phyloP scores from a whole-genome alignment of 2,888 invertebrate genomes.

The Idaea dimidiata region DNA sequence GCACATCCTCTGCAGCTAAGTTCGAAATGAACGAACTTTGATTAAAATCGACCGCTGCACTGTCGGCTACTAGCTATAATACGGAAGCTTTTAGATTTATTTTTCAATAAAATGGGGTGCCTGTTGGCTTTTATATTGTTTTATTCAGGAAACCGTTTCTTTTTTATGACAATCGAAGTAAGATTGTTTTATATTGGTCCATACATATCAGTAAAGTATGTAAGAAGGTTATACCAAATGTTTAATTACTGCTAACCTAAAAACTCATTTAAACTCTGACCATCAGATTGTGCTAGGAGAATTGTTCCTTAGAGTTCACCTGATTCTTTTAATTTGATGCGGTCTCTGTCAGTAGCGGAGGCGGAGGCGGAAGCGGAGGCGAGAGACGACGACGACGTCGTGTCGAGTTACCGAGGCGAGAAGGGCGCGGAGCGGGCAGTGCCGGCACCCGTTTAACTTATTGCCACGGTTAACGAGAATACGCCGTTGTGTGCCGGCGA shows the following conservation, averaged over 20 bases:
- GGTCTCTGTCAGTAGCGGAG: neutral
- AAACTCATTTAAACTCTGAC: neutral
- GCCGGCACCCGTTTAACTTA: conserved; percentile 75
- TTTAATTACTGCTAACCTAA: neutral
- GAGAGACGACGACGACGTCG: conserved; percentile 20
- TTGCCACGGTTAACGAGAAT: conserved; percentile 81
- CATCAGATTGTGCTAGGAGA: neutral
- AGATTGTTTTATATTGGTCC: neutral
- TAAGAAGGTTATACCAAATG: neutral
- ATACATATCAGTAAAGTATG: neutral
- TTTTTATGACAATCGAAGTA: neutral
- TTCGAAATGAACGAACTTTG: conserved; percentile 72
- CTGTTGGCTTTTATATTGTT: conserved; percentile 2
- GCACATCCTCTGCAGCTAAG: conserved; percentile 55
- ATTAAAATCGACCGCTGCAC: conserved; percentile 66
- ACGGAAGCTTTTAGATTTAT: conserved; percentile 24
- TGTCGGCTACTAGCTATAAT: conserved; percentile 25
- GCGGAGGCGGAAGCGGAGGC: conserved; percentile 19
- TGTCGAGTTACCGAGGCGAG: conserved; percentile 16
- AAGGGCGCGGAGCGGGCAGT: conserved; percentile 41
- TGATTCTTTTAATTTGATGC: neutral
- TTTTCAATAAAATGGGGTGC: conserved; percentile 20
- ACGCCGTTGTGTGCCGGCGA: conserved; percentile 79
- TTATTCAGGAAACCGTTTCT: neutral
- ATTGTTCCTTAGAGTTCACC: neutral